phyloP scores from a whole-genome alignment of 2,797 vertebrate genomes.

The Tragopan temminckii region DNA sequence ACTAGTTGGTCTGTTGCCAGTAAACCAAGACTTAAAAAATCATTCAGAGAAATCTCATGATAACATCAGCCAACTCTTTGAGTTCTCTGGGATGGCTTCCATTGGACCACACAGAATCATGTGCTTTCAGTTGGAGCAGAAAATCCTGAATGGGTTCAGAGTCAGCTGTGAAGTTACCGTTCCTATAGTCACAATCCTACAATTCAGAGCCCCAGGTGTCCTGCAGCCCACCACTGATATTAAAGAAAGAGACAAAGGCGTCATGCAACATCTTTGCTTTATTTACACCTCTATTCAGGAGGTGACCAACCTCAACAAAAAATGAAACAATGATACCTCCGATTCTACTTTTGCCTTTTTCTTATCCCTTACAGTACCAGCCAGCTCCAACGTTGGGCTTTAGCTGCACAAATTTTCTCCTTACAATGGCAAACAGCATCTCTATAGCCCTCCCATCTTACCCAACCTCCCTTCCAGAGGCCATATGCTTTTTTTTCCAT shows the following conservation, averaged over 20 bases:
- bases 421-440: too few relatives aligned
- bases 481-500: not conserved
- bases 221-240: not conserved
- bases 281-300: not conserved
- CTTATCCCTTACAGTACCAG: not conserved
- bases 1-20: not conserved
- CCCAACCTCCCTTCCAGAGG: not conserved
- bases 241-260: not conserved
- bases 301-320: not conserved
- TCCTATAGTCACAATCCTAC: not conserved
- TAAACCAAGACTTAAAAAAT: not conserved
- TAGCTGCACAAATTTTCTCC: not conserved
- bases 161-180: not conserved
- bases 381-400: not conserved
- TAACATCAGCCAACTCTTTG: not conserved
- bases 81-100: not conserved
- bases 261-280: not conserved
- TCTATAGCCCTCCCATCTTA: not conserved
- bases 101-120: not conserved
- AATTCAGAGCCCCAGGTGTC: too few relatives aligned
- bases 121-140: not conserved
- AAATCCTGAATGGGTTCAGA: not conserved
- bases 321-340: not conserved
- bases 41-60: not conserved
- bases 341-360: not conserved